Evolutionary conservation across 2,888 invertebrate species (phyloP), one percentile per base, ranked within the genome.

Genomic region (Iselma pallidipennis): DNA sequence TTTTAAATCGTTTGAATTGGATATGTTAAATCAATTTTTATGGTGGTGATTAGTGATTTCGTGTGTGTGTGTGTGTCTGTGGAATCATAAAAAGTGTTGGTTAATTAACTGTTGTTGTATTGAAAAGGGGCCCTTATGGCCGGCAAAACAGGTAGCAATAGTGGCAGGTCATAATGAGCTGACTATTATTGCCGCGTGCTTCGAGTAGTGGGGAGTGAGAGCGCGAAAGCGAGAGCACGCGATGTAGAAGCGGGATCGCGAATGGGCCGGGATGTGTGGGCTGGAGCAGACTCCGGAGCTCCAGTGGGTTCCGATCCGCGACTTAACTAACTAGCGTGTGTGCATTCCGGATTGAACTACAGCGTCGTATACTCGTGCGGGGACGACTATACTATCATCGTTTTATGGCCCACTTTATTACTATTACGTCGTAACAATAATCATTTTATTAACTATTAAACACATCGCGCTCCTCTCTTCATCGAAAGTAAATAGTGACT

Each of bases 301-400:
- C 82, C 84, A 83, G 84, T 82, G 83, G 78, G 78, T 78, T 74
- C 73, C 82, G 83, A 83, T 83, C 83, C 82, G 83, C 84, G 83
- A 83, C 82, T 83, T 65, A 84, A 88, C 87, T 86, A 86, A 85
- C 85, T 83, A 86, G 87, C 86, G 85, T 85, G 86, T 85, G 86
- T 85, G 86, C 85, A 81, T 78, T 80, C 78, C 78, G 79, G 79
- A 76, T 71, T 74, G 72, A 77, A 75, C 81, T 74, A 72, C 75
- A 82, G 80, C 78, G 78, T 76, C 73, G 79, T 78, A 76, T 75
- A 73, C 74, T 69, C 64, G 71, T 73, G n/a, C n/a, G n/a, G n/a
- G n/a, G n/a, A 53, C 59, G 56, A 12, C 73, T 72, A 37, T 16
- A 60, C 57, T 64, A 67, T 70, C 74, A 73, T 72, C 72, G 71